Evolutionary conservation across 2,113 vertebrate genomes (phyloP), one percentile per base, ranked within the genome.

Genomic region (Charadrius vociferus): DNA sequence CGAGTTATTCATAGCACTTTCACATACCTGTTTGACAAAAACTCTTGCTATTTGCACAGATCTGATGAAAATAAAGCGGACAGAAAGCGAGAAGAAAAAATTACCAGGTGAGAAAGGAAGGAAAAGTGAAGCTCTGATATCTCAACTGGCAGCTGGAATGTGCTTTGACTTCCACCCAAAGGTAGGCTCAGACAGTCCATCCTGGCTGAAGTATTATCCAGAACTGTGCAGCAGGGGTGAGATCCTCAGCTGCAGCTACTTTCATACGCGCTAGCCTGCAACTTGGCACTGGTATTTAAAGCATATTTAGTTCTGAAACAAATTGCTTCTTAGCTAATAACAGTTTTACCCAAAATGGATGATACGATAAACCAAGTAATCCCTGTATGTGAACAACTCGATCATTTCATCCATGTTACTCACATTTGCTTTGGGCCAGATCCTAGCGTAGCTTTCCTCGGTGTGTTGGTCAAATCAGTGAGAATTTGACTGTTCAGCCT

Each of bases 161-260:
- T 99, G 99, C 87, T 99, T 99, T 12, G 98, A 99, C 97, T 99
- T 99, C 94, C 98, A 99, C 39, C 98, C 98, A 55, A 97, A 97
- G 97, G 99, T 99, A 95, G 81, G 74, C 21, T 81, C 59, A 87
- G 58, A 18, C 86, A 67, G 11, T 16, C 66, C 73, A 18, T 9
- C 81, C 75, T 74, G 79, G 22, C 66, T 86, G 4, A 58, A 58
- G 7, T 3, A 3, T 24, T 9, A 23, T 11, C 18, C 62, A 79
- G 27, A 77, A 32, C 15, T 12, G 3, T 22, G 55, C 49, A 67
- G 65, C 24, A 70, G 20, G 22, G 58, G 12, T 7, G 23, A 72
- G 56, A 47, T 36, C 39, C 56, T 84, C 73, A 68, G 45, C 34
- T 68, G 73, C n/a, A 88, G 36, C 22, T 59, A 24, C 65, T 58